Base-by-base conservation (phyloP, 2,888 invertebrate genomes). In the Cataglyphis albicans region DNA sequence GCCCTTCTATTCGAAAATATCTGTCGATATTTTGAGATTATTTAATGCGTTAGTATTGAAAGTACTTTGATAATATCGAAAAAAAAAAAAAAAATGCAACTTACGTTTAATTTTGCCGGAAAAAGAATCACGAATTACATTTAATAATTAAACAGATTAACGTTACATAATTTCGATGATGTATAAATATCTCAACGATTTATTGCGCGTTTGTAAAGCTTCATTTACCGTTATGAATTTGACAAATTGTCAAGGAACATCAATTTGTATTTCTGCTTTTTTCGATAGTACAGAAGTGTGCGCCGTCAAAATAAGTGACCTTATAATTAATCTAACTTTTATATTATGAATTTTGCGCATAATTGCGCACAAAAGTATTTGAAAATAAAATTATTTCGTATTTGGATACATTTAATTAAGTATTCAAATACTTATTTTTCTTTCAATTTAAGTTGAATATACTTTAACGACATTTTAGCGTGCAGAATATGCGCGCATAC, bases 161-260 rank as follows among this genome's bases (percentile, higher is more conserved):
- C 18, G 32, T 52, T 75, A 61, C 29, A 35, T 64, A 64, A 75
- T 35, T 65, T 21, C 18, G 18, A 18, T 10, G 25, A 29, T 48
- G 35, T 5, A 29, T 61, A 41, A 61, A 61, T 61, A 73, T 73
- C 41, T 73, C 41, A n/a, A 41, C n/a, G 7, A 41, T 61, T 73
- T 15, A 41, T 61, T 73, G n/a, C 52, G 21, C 32, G 21, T 21
- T 74, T 44, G 18, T 44, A 44, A 63, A 44, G 32, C 7, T 21
- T 4, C 41, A 32, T 73, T 73, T 73, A 59, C 29, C 41, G 15
- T 72, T 52, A 15, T 38, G 35, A 55, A 74, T 63, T 59, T 25
- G 21, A 63, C 21, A 74, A 44, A 74, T 44, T 73, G 52, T 5
- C 18, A 32, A 48, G 18, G 9, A 15, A 48, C 48, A 44, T 38